Percentiles rank a stretch among this genome's conserved stretches.
These are phyloP conservation scores for Ptychadena robeensis DNA, from an alignment of 2,797 vertebrate species.

Conservation along the genomic window DNA sequence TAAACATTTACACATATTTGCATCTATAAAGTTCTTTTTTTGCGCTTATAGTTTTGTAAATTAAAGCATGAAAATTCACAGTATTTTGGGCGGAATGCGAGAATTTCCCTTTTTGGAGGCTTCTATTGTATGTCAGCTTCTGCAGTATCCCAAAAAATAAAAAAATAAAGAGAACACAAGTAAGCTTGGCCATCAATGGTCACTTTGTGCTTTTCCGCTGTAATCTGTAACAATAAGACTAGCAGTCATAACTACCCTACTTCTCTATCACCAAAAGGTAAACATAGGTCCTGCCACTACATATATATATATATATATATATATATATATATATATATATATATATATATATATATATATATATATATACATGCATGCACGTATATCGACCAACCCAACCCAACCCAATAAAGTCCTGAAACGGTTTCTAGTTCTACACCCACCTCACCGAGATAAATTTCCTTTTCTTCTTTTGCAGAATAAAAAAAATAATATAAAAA, in stretches of 20 bases:
- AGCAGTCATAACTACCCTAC: conserved; percentile 73
- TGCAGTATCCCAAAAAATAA: conserved; percentile 61
- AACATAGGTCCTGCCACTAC: conserved; percentile 63
- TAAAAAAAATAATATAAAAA: conserved; percentile 30
- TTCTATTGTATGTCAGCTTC: conserved; percentile 68
- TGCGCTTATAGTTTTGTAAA: conserved; percentile 65
- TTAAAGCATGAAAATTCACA: conserved; percentile 80
- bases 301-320: no score
- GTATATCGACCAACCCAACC: no score
- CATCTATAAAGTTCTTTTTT: conserved; percentile 75
- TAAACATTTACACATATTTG: conserved; percentile 85
- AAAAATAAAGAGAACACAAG: conserved; percentile 14
- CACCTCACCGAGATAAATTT: conserved; percentile 9
- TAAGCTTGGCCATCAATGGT: conserved; percentile 48
- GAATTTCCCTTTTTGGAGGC: conserved; percentile 69
- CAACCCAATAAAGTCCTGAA: conserved; percentile 33
- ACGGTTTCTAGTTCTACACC: conserved; percentile 16
- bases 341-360: no score
- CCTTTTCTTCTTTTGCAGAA: conserved; percentile 13
- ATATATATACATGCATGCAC: no score
- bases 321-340: no score
- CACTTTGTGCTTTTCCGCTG: conserved; percentile 75
- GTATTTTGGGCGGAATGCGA: conserved; percentile 76
- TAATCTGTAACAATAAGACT: conserved; percentile 69
- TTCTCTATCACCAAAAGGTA: conserved; percentile 71